Conservation (phyloP, 2,888 invertebrate species). For the Pyrrhia umbra region DNA sequence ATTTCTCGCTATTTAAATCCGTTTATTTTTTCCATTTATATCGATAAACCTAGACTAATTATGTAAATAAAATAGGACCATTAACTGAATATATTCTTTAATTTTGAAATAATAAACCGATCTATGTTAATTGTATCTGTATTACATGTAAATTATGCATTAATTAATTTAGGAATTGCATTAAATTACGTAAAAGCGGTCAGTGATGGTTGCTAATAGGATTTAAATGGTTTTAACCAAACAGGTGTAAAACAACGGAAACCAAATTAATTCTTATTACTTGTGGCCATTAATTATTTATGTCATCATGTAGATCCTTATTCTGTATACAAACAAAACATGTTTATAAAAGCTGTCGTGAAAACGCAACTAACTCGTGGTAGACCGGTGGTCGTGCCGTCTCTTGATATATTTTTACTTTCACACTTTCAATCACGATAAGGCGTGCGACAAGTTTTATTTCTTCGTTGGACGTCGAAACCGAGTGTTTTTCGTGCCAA, state of each 20-base stretch:
- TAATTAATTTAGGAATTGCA: slow-evolving; percentile 1
- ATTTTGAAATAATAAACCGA: slow-evolving; percentile 27
- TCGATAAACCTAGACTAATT: neutral
- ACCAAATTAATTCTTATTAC: neutral
- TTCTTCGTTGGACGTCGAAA: slow-evolving; percentile 55
- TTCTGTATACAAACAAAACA: slow-evolving; percentile 29
- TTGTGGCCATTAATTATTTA: neutral
- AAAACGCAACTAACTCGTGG: slow-evolving; percentile 50
- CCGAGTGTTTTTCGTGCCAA: slow-evolving; percentile 58
- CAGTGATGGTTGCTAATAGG: neutral
- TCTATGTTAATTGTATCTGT: slow-evolving; percentile 12
- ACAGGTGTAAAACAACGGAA: neutral
- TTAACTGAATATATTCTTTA: neutral
- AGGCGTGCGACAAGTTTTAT: slow-evolving; percentile 64
- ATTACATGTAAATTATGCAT: slow-evolving; percentile 13
- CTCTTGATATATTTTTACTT: slow-evolving; percentile 68
- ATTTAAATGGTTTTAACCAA: neutral
- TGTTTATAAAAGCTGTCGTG: slow-evolving; percentile 54
- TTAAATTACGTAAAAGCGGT: slow-evolving; percentile 3
- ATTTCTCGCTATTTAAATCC: neutral
- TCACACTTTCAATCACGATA: slow-evolving; percentile 72
- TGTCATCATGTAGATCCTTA: slow-evolving; percentile 14
- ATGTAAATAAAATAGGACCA: slow-evolving; percentile 16
- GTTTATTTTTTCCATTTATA: slow-evolving; percentile 11
- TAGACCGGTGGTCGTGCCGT: slow-evolving; percentile 38